Evolutionary conservation across 2,888 invertebrate genomes (phyloP), one percentile per base, ranked within the genome.

Genomic region (Limnephilus marmoratus): DNA sequence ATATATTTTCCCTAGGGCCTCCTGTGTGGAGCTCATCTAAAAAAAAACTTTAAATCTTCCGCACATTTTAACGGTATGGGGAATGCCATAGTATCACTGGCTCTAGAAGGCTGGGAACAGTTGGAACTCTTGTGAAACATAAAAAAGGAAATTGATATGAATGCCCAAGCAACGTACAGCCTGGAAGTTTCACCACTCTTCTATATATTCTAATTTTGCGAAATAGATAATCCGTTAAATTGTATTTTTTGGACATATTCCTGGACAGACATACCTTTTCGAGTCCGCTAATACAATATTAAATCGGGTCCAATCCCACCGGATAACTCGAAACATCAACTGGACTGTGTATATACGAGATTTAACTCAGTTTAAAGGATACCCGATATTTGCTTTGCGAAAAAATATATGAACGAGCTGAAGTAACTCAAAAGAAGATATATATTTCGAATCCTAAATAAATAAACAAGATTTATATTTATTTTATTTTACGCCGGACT

Each of bases 361-460:
- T 86, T 86, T 86, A 86, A 45, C 86, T 49, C 12, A n/a, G n/a
- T 86, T 86, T 86, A 45, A 86, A 45, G 86, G 86, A 86, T 86
- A 45, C 45, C 41, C 86, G 45, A 45, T 86, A 12, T 86, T 49
- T 86, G 45, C 29, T 86, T 86, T 45, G 68, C 68, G 24, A 45
- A 86, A 86, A 45, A 86, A 49, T n/a, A 86, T 86, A 45, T 86
- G 49, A 45, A 86, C 86, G n/a, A 45, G 86, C 49, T 2, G 12
- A 15, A 86, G 24, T 68, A 68, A 68, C 68, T 68, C 68, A 68
- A 68, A 68, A 68, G 68, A 68, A 68, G 45, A 86, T 41, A 86
- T 86, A 86, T 86, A 49, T 86, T 86, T 49, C 86, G 45, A 86
- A 86, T 86, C 86, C 86, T 86, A 86, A 86, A 86, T 45, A 86